These are phyloP conservation scores for Sebastolobus altivelis DNA, from an alignment of 2,797 vertebrate species.

Conservation along the genomic window DNA sequence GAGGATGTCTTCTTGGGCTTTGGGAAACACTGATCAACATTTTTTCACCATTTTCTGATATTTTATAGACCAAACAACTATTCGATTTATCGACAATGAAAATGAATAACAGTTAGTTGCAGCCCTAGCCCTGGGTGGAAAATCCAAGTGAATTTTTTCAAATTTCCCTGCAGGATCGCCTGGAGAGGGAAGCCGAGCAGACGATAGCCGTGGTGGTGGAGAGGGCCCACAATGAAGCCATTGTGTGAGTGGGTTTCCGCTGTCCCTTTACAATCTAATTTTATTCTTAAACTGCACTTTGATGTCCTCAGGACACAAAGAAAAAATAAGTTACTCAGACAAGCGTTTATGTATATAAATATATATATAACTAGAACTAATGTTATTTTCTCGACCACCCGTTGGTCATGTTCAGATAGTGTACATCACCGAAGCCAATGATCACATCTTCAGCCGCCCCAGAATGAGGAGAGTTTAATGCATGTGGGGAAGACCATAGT, in stretches of 20 bases:
- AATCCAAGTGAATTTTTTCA: slow-evolving; percentile 28
- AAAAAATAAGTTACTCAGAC: slow-evolving; percentile 65
- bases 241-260: slow-evolving; percentile 86
- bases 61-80: too few species aligned
- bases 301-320: slow-evolving; percentile 55
- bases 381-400: slow-evolving; percentile 78
- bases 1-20: too few species aligned
- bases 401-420: slow-evolving; percentile 67
- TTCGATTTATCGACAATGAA: too few species aligned
- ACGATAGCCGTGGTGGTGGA: slow-evolving; percentile 85
- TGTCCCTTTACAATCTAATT: slow-evolving; percentile 63
- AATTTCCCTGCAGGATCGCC: slow-evolving; percentile 78
- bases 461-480: slow-evolving; percentile 39
- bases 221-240: slow-evolving; percentile 87
- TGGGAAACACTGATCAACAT: too few species aligned
- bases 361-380: slow-evolving; percentile 65
- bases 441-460: slow-evolving; percentile 73
- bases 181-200: slow-evolving; percentile 89
- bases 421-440: slow-evolving; percentile 76
- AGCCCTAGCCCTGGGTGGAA: slow-evolving; percentile 1
- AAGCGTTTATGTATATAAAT: slow-evolving; percentile 51
- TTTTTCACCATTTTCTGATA: too few species aligned
- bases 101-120: too few species aligned
- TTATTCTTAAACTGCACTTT: slow-evolving; percentile 71
- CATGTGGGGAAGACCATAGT: slow-evolving; percentile 54